Evolutionary conservation across 2,113 vertebrate species (phyloP).

Genomic region (Hipposideros armiger): DNA sequence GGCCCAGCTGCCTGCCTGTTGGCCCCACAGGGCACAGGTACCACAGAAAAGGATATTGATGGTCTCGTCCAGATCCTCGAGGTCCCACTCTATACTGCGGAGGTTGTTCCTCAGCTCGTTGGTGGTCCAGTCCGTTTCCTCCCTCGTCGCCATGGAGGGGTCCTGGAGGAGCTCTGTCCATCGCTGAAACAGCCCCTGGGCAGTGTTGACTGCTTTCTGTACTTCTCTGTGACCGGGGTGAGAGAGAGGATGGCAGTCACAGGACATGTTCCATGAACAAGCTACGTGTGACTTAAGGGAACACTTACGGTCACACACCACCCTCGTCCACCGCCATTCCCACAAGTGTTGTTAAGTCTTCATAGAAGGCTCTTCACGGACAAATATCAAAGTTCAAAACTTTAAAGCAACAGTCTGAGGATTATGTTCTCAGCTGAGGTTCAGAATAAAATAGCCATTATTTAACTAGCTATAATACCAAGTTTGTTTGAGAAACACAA

Average conservation of each 20-base stretch:
- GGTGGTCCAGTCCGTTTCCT: conserved; percentile 99
- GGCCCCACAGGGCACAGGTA: neutral
- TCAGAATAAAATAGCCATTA: conserved; percentile 48
- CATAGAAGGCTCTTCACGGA: neutral
- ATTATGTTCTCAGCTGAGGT: conserved; percentile 46
- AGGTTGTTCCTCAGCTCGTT: conserved; percentile 98
- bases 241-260: conserved; percentile 20
- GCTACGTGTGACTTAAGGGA: neutral
- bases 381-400: conserved; percentile 33
- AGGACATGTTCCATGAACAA: neutral
- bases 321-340: neutral
- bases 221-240: conserved; percentile 91
- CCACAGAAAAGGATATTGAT: conserved; percentile 95
- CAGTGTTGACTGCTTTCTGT: conserved; percentile 97
- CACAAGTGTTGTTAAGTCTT: neutral
- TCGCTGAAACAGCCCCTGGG: conserved; percentile 96
- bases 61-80: conserved; percentile 98
- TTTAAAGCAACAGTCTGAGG: conserved; percentile 30
- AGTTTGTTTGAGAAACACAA: conserved; percentile 13
- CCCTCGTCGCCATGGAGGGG: conserved; percentile 92
- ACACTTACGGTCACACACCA: neutral
- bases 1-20: neutral
- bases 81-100: conserved; percentile 98
- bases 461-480: conserved; percentile 52
- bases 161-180: conserved; percentile 95